Conservation (phyloP, 2,797 vertebrate species). For the Kryptolebias ocellatus region DNA sequence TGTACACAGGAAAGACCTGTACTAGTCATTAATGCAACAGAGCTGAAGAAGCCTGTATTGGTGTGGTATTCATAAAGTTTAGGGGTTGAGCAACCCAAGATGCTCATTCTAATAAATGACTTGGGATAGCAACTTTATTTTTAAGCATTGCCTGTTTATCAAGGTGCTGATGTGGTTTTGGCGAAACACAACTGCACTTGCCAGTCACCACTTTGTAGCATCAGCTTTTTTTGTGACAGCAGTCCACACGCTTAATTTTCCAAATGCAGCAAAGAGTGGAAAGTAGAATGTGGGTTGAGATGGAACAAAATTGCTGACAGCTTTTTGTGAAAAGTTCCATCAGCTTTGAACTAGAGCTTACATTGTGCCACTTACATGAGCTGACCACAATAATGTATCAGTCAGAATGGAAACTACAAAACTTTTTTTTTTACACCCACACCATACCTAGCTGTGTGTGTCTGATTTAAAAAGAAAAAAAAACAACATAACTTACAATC, state of each 20-base stretch:
- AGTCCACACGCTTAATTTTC: constrained; percentile 7
- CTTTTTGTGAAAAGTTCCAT: constrained; percentile 16
- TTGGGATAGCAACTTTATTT: constrained; percentile 15
- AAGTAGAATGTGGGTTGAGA: constrained; percentile 31
- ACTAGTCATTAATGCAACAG: neutral
- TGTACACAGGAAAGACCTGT: neutral
- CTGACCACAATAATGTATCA: constrained; percentile 20
- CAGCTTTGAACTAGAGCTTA: constrained; percentile 26
- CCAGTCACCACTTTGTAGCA: constrained; percentile 16
- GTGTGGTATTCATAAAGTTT: neutral
- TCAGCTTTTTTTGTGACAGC: constrained; percentile 20
- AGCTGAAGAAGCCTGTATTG: neutral
- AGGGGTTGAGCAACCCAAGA: constrained; percentile 4
- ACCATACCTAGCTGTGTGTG: neutral
- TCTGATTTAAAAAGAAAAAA: too few species aligned
- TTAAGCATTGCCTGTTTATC: constrained; percentile 6
- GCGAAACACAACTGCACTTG: constrained; percentile 7
- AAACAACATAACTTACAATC: neutral
- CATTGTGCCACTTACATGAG: constrained; percentile 17
- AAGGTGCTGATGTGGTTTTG: constrained; percentile 21
- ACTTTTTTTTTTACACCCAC: constrained; percentile 4
- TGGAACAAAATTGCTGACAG: constrained; percentile 38
- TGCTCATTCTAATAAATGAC: neutral
- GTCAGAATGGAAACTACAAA: constrained; percentile 2
- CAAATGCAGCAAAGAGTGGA: neutral